Evolutionary conservation across 1,140 invertebrate species (phyloP).

Genomic region (Drosophila asahinai): DNA sequence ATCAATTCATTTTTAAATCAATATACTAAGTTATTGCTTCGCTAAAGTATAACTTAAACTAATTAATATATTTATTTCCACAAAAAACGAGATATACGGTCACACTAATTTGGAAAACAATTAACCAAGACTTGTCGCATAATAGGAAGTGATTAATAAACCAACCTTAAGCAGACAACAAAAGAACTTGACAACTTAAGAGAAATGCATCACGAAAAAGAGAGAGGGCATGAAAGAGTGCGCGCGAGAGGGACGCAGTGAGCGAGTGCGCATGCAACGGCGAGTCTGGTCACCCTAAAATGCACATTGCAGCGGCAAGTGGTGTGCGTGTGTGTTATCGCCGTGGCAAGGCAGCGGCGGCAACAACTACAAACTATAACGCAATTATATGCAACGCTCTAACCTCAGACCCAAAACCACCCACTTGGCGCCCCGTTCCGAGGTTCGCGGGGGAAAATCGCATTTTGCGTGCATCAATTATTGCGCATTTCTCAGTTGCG

Average conservation of each 20-base stretch:
- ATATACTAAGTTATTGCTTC: no score
- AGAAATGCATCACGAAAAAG: slow-evolving; percentile 7
- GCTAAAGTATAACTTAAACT: no score
- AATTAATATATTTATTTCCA: no score
- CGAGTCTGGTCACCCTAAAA: slow-evolving; percentile 69
- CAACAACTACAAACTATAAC: slow-evolving; percentile 79
- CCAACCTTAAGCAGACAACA: slow-evolving; percentile 54
- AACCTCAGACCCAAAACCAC: slow-evolving; percentile 29
- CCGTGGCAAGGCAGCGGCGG: slow-evolving; percentile 37
- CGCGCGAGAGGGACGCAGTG: slow-evolving; percentile 47
- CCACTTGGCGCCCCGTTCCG: slow-evolving; percentile 35
- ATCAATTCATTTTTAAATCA: no score
- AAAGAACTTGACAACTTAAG: slow-evolving; percentile 42
- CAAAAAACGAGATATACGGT: background rate
- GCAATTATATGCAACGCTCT: slow-evolving; percentile 71
- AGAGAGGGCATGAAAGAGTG: background rate
- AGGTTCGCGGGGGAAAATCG: slow-evolving; percentile 43
- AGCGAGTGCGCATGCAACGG: slow-evolving; percentile 64
- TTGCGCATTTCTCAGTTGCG: slow-evolving; percentile 80
- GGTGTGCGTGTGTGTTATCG: slow-evolving; percentile 68
- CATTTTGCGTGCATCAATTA: slow-evolving; percentile 84
- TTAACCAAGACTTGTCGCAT: slow-evolving; percentile 22
- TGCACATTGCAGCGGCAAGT: slow-evolving; percentile 3
- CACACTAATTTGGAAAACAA: background rate
- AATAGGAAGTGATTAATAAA: slow-evolving; percentile 72